Percentiles rank a stretch among this genome's conserved stretches.
Evolutionary conservation across 2,888 invertebrate genomes (phyloP).

Genomic region (Terebella lapidaria): DNA sequence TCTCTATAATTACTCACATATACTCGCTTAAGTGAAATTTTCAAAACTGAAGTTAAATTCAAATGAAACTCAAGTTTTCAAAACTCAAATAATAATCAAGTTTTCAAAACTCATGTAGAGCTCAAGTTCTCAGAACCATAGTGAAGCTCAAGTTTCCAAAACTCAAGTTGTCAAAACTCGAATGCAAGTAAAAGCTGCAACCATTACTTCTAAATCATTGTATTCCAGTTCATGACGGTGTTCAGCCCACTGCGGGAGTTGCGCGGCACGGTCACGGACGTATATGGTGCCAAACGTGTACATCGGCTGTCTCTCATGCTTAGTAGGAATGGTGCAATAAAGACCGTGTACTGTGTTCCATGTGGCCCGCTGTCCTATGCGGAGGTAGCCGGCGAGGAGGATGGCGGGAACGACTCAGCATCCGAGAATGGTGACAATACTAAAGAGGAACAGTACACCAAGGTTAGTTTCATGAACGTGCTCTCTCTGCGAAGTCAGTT

Average conservation of each 20-base stretch:
- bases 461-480: constrained; percentile 13
- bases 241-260: constrained; percentile 14
- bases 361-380: constrained; percentile 22
- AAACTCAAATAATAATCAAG: too few relatives aligned
- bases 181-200: too few relatives aligned
- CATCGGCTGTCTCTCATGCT: constrained; percentile 21
- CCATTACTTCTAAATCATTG: too few relatives aligned
- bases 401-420: not conserved
- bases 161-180: too few relatives aligned
- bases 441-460: constrained; percentile 19
- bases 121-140: too few relatives aligned
- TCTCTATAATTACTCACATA: too few relatives aligned
- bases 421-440: constrained; percentile 2
- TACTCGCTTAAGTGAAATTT: too few relatives aligned
- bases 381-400: not conserved
- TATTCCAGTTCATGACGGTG: constrained; percentile 14
- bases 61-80: too few relatives aligned
- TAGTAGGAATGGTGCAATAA: constrained; percentile 16
- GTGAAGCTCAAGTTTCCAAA: too few relatives aligned
- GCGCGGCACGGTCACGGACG: constrained; percentile 17
- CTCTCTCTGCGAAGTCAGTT: not conserved
- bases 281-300: constrained; percentile 14
- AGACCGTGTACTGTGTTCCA: constrained; percentile 22
- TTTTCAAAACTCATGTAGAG: too few relatives aligned
- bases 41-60: too few relatives aligned